phyloP scores from a whole-genome alignment of 2,797 vertebrate species.

The Odontamblyopus lacepedii region DNA sequence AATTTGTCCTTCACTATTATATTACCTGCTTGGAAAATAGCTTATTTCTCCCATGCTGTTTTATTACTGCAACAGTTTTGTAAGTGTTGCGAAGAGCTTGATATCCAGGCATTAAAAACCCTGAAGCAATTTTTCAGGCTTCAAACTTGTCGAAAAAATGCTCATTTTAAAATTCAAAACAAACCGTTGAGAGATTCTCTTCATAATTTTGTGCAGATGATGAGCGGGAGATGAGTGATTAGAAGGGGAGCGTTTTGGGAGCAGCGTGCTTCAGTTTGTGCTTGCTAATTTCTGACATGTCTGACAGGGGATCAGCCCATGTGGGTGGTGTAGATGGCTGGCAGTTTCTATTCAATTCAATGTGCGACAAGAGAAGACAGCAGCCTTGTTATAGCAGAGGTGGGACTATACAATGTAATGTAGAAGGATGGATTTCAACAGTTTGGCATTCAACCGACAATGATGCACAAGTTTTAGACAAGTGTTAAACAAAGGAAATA shows the following conservation, averaged over 20 bases:
- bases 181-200: constrained; percentile 29
- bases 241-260: constrained; percentile 36
- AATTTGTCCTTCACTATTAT: constrained; percentile 21
- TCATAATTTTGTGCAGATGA: constrained; percentile 32
- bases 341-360: constrained; percentile 37
- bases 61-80: constrained; percentile 17
- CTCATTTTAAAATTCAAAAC: constrained; percentile 9
- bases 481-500: too few relatives aligned
- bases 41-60: constrained; percentile 23
- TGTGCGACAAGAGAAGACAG: constrained; percentile 32
- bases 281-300: constrained; percentile 54
- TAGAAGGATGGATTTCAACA: constrained; percentile 10
- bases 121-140: constrained; percentile 22
- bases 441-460: neutral
- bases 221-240: constrained; percentile 47
- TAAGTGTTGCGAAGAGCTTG: constrained; percentile 11
- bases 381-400: constrained; percentile 35
- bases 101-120: constrained; percentile 3
- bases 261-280: constrained; percentile 29
- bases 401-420: neutral
- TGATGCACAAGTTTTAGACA: neutral
- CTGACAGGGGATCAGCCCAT: constrained; percentile 47
- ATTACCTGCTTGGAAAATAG: constrained; percentile 17
- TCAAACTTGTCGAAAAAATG: constrained; percentile 27
- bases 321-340: constrained; percentile 61